These are phyloP conservation scores for Drosophila baimaii DNA, from an alignment of 1,140 invertebrate species.

Conservation along the genomic window DNA sequence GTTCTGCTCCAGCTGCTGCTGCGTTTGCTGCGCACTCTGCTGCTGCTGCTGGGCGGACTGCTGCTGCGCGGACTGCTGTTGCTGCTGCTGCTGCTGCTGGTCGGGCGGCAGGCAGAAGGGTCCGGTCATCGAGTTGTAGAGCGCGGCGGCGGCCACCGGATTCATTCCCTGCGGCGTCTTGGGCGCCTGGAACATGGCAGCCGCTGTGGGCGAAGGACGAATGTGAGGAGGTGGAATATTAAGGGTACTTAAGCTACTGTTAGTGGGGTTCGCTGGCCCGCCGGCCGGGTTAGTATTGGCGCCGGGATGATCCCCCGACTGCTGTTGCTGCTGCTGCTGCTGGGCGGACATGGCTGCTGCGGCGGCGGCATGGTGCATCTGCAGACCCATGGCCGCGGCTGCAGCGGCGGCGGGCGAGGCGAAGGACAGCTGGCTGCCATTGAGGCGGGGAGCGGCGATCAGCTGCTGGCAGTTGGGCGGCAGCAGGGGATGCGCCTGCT, in stretches of 20 bases:
- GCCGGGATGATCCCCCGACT: slow-evolving; percentile 46
- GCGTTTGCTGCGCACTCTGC: slow-evolving; percentile 86
- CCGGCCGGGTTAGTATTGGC: slow-evolving; percentile 56
- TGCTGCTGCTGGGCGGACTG: slow-evolving; percentile 83
- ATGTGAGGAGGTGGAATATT: slow-evolving; percentile 88
- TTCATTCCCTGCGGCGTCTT: slow-evolving; percentile 89
- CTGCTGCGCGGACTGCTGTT: slow-evolving; percentile 63
- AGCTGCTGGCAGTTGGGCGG: slow-evolving; percentile 76
- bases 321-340: slow-evolving; percentile 65
- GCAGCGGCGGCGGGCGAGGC: slow-evolving; percentile 81
- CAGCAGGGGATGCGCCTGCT: slow-evolving; percentile 45
- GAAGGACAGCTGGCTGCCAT: slow-evolving; percentile 79
- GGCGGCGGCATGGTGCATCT: slow-evolving; percentile 83
- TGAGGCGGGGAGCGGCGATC: slow-evolving; percentile 77
- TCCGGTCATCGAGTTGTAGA: slow-evolving; percentile 86
- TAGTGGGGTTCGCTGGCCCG: slow-evolving; percentile 70
- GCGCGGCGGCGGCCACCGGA: slow-evolving; percentile 87
- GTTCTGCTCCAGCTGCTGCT: slow-evolving; percentile 90
- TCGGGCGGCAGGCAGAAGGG: slow-evolving; percentile 87
- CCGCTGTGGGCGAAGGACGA: slow-evolving; percentile 87
- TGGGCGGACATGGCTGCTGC: slow-evolving; percentile 78
- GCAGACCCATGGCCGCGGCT: slow-evolving; percentile 81
- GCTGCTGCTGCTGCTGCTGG: slow-evolving; percentile 71
- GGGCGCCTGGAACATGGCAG: slow-evolving; percentile 92
- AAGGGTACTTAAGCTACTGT: slow-evolving; percentile 84